Base-by-base conservation (phyloP, 1,140 invertebrate species). In the Dysdera silvatica region DNA sequence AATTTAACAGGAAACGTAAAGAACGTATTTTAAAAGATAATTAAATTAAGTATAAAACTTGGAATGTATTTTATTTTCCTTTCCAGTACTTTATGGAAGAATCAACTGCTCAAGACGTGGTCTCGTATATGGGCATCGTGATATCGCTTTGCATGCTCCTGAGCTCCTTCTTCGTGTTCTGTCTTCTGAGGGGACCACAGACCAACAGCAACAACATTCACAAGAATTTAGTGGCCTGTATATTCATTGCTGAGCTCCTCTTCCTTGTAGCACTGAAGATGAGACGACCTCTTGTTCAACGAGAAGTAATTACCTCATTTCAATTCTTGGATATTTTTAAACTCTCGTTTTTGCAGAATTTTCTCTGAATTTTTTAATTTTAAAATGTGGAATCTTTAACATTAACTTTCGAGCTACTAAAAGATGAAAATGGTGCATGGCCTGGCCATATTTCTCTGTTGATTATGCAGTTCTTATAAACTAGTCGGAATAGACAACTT, bases 191-290 rank as follows among this genome's bases (percentile, higher is more conserved):
- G 20, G 66, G 66, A 29, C 81, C 66, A 3, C 83, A 87, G 66
- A 95, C 91, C 2, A 96, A 97, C 72, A 90, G 89, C 5, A 96
- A 95, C 75, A 89, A 86, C 28, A 97, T 97, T 56, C 89, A 95
- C 72, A 91, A 93, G 71, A 95, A 97, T 76, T 80, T 96, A 1
- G 85, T 95, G 1, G 82, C 94, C 35, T 91, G 87, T 69, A 84
- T 96, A 2, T 88, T 97, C 71, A 76, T 91, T 47, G 85, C 86
- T 0, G 86, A 95, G 72, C 73, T 92, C 7, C 75, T 96, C 1
- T 97, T 93, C 73, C 79, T 97, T 6, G 80, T 95, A 14, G 89
- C 88, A 0, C 78, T 93, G 48, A 92, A 94, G 75, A 84, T 86
- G 1, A 78, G 89, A 35, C 80, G 81, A 64, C 79, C 83, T 18